Conservation (phyloP, 2,113 vertebrate genomes). For the Petrocephalus microphthalmus region DNA sequence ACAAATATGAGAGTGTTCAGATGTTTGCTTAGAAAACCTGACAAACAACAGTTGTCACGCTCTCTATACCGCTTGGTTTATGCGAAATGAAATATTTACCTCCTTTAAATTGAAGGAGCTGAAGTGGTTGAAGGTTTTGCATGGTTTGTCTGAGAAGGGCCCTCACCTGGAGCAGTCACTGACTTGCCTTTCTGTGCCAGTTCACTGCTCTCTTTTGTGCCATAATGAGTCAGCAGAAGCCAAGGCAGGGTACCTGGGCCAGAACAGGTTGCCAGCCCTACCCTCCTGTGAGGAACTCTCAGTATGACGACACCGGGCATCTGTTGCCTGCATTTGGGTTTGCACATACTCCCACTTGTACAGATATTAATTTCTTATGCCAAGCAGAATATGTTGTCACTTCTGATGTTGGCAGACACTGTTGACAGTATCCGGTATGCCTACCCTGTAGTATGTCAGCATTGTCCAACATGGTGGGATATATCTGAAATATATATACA, state of each 20-base stretch:
- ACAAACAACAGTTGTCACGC: not conserved
- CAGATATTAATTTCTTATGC: not conserved
- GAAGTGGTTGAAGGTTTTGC: not conserved
- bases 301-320: not conserved
- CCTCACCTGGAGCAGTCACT: not conserved
- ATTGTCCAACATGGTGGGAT: not conserved
- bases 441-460: not conserved
- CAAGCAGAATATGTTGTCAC: not conserved
- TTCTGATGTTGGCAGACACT: not conserved
- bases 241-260: not conserved
- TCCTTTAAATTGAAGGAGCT: not conserved
- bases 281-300: not conserved
- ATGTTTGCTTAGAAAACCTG: not conserved
- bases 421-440: not conserved
- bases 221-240: not conserved
- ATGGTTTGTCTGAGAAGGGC: not conserved
- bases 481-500: not conserved
- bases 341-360: not conserved
- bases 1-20: not conserved
- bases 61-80: not conserved
- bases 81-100: not conserved
- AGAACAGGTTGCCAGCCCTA: not conserved
- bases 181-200: not conserved
- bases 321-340: not conserved
- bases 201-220: not conserved